These are phyloP conservation scores for Cyaniris semiargus DNA, from an alignment of 2,888 invertebrate species.

Conservation along the genomic window DNA sequence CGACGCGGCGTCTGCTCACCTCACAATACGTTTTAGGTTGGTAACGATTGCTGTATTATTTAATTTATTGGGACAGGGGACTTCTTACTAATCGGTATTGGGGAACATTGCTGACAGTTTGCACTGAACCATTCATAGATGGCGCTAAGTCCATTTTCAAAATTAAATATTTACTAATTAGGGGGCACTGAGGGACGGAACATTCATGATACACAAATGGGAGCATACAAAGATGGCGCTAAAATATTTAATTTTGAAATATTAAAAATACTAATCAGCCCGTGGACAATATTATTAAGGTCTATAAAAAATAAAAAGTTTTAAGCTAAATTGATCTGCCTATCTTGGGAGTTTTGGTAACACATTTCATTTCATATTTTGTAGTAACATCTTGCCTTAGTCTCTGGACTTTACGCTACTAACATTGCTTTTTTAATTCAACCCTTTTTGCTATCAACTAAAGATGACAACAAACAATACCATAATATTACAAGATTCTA, in stretches of 20 bases:
- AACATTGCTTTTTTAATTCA: not conserved
- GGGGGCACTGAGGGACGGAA: too few relatives aligned
- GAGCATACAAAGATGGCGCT: too few relatives aligned
- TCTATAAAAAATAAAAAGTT: not conserved
- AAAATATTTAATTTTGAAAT: too few relatives aligned
- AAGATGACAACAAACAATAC: too few relatives aligned
- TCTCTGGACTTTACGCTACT: not conserved
- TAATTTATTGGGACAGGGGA: too few relatives aligned
- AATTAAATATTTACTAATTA: too few relatives aligned
- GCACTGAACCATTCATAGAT: not conserved
- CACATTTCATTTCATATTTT: not conserved
- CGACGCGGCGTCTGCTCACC: conserved; percentile 75
- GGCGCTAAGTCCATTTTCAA: not conserved
- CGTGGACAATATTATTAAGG: too few relatives aligned
- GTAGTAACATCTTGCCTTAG: not conserved
- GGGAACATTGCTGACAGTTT: not conserved
- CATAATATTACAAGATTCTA: too few relatives aligned
- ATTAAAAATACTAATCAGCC: too few relatives aligned
- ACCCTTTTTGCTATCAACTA: not conserved
- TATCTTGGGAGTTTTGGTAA: not conserved
- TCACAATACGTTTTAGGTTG: conserved; percentile 76
- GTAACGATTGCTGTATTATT: conserved; percentile 65
- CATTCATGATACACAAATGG: too few relatives aligned
- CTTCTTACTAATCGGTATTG: not conserved
- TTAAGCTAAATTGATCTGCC: not conserved